These are phyloP conservation scores for Penaeus japonicus DNA, from an alignment of 1,140 invertebrate species.

Conservation along the genomic window DNA sequence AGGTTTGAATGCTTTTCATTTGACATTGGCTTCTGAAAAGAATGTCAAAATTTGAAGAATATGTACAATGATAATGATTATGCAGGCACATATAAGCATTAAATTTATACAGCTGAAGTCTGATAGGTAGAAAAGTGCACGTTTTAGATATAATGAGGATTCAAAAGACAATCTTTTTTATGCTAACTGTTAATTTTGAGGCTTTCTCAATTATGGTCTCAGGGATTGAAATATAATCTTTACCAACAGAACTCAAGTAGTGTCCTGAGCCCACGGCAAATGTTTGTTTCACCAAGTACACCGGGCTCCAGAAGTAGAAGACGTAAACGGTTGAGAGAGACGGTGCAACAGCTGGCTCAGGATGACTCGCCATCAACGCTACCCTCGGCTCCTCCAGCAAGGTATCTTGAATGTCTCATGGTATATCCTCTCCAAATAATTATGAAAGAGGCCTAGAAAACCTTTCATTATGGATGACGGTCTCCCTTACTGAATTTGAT, in stretches of 20 bases:
- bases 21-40: not conserved
- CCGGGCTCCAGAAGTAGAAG: slow-evolving; percentile 62
- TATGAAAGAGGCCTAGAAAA: not conserved
- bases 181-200: not conserved
- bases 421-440: not conserved
- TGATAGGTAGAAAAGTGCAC: no score
- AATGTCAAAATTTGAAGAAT: not conserved
- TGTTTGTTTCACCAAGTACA: slow-evolving; percentile 47
- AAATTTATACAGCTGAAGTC: no score
- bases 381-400: slow-evolving; percentile 60
- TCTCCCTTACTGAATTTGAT: no score
- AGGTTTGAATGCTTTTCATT: not conserved
- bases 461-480: no score
- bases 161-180: no score
- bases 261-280: slow-evolving; percentile 25
- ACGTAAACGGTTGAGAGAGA: slow-evolving; percentile 65
- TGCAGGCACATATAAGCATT: no score
- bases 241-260: slow-evolving; percentile 26
- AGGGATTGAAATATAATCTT: not conserved
- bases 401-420: not conserved
- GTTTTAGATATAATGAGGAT: no score
- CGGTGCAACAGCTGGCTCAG: slow-evolving; percentile 65
- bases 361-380: slow-evolving; percentile 61
- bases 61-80: no score
- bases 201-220: not conserved